Evolutionary conservation across 2,113 vertebrate genomes (phyloP).

Genomic region (Myotis davidii): DNA sequence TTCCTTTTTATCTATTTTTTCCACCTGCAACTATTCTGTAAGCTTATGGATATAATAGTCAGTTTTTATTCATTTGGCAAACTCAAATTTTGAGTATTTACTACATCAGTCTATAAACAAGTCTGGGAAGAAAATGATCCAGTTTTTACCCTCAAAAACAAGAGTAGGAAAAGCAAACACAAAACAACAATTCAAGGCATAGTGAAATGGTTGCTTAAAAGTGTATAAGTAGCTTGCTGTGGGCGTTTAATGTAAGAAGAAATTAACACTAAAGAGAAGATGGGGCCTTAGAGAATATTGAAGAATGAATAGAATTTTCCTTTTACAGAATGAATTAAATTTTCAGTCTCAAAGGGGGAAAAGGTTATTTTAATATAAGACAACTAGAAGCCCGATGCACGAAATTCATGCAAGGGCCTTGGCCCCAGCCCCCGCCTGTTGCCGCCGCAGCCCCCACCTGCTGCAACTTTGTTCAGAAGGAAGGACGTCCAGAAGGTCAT

Average conservation of each 20-base stretch:
- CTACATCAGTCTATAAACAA: not conserved
- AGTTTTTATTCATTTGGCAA: not conserved
- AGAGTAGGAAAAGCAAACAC: not conserved
- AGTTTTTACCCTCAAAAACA: not conserved
- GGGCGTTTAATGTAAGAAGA: not conserved
- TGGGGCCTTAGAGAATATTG: not conserved
- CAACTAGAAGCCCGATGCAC: not conserved
- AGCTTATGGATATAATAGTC: not conserved
- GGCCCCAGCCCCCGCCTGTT: too few species aligned
- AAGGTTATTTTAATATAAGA: not conserved
- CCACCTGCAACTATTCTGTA: not conserved
- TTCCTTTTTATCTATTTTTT: constrained; percentile 12
- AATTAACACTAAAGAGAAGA: not conserved
- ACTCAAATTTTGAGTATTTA: constrained; percentile 8
- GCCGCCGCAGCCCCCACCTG: too few species aligned
- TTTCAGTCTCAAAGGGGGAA: not conserved
- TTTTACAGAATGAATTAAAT: not conserved
- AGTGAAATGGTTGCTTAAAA: constrained; percentile 22
- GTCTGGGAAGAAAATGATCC: not conserved
- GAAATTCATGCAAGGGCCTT: too few species aligned
- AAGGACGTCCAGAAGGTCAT: too few species aligned
- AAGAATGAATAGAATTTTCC: not conserved
- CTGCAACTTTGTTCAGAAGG: too few species aligned
- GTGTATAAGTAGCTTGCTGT: not conserved
- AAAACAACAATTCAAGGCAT: not conserved